Evolutionary conservation across 35 echinoderm and acorn worm species (phyloP).

Genomic region (Ptychodera flava): DNA sequence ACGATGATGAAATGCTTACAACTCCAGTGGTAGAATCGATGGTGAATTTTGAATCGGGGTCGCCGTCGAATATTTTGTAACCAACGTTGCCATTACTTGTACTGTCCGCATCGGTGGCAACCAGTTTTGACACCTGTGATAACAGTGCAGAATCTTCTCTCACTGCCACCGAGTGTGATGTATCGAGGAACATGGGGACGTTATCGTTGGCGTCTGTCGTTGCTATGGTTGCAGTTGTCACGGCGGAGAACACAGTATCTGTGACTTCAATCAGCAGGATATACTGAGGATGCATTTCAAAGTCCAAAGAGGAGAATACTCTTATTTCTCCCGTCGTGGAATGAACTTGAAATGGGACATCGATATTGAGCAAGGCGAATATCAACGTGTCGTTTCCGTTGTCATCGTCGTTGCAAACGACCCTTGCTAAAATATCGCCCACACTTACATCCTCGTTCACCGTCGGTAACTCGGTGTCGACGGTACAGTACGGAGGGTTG

Average conservation of each 20-base stretch:
- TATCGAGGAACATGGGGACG: conserved; percentile 62
- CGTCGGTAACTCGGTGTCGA: neutral
- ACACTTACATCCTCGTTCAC: neutral
- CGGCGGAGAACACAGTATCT: conserved; percentile 33
- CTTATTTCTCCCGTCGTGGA: neutral
- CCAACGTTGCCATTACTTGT: conserved; percentile 66
- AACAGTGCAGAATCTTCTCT: conserved; percentile 50
- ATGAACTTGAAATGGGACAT: neutral
- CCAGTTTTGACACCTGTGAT: conserved; percentile 39
- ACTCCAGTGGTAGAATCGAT: conserved; percentile 67
- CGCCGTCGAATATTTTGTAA: conserved; percentile 41
- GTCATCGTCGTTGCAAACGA: neutral
- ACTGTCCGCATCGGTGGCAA: conserved; percentile 66
- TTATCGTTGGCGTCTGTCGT: conserved; percentile 70
- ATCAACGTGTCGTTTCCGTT: neutral
- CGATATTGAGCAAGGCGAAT: neutral
- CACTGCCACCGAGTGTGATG: conserved; percentile 39
- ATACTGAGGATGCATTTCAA: neutral
- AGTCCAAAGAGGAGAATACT: neutral
- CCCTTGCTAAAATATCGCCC: neutral
- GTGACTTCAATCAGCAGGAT: neutral
- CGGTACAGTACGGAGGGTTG: conserved; percentile 31
- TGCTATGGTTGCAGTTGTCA: conserved; percentile 1
- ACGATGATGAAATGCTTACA: conserved; percentile 34
- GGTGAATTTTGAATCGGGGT: conserved; percentile 56